phyloP scores from a whole-genome alignment of 2,797 vertebrate species.

The Margarornis squamiger region DNA sequence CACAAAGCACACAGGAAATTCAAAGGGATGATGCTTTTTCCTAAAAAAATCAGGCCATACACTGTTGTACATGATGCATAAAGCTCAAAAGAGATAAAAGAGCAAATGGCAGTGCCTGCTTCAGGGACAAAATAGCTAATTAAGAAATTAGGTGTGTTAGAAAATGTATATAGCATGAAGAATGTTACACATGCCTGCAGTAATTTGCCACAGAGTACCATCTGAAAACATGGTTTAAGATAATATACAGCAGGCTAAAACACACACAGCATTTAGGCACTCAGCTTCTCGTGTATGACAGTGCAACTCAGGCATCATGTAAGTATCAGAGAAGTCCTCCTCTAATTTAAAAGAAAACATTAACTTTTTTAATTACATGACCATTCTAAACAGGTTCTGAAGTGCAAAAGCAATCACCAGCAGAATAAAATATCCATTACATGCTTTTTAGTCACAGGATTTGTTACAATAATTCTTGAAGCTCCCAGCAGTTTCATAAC shows the following conservation, averaged over 20 bases:
- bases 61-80: not conserved
- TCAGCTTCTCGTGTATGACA: not conserved
- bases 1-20: not conserved
- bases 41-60: not conserved
- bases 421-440: slow-evolving; percentile 3
- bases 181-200: not conserved
- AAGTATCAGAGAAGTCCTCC: not conserved
- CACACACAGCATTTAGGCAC: not conserved
- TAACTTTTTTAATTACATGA: not conserved
- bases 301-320: not conserved
- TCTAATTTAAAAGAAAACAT: not conserved
- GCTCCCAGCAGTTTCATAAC: slow-evolving; percentile 34
- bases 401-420: not conserved
- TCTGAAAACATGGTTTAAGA: not conserved
- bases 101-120: not conserved
- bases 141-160: not conserved
- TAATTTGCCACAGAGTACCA: not conserved
- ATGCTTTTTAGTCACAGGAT: slow-evolving; percentile 20
- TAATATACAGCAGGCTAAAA: not conserved
- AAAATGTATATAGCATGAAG: not conserved
- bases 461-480: slow-evolving; percentile 6
- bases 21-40: not conserved
- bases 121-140: not conserved
- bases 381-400: not conserved
- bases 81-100: not conserved